phyloP scores from a whole-genome alignment of 2,113 vertebrate genomes.

The Cariama cristata region DNA sequence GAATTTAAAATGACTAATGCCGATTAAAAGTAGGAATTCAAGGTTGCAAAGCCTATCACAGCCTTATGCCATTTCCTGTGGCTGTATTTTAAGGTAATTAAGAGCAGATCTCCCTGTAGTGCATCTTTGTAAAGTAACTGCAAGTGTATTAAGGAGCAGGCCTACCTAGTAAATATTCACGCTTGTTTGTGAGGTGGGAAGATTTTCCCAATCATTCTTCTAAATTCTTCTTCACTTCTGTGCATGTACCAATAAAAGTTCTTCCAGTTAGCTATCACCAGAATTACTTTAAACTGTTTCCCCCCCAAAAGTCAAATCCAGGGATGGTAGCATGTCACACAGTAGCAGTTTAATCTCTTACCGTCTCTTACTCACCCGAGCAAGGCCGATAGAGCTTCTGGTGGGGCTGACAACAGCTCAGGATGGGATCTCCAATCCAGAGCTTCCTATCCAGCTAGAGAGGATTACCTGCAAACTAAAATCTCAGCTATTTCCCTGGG shows the following conservation, averaged over 20 bases:
- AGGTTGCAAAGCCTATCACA: slow-evolving; percentile 49
- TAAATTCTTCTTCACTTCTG: background rate
- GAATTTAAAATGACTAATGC: slow-evolving; percentile 73
- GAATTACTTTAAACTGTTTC: background rate
- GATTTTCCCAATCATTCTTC: background rate
- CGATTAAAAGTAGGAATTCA: slow-evolving; percentile 66
- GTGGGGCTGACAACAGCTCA: background rate
- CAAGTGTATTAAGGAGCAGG: slow-evolving; percentile 1
- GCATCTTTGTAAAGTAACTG: slow-evolving; percentile 27
- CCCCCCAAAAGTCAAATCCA: background rate
- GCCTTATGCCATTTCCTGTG: slow-evolving; percentile 61
- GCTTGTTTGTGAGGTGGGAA: background rate
- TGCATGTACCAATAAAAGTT: background rate
- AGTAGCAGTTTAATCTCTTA: background rate
- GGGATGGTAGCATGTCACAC: background rate
- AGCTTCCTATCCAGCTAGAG: background rate
- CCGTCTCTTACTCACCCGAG: background rate
- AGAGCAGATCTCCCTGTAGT: slow-evolving; percentile 35
- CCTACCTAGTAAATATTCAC: background rate
- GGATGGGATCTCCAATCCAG: background rate
- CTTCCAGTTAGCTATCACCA: background rate
- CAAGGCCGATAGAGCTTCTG: background rate
- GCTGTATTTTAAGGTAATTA: slow-evolving; percentile 70
- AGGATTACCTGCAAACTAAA: background rate
- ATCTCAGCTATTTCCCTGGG: background rate